Conservation (phyloP, 2,888 invertebrate genomes). For the Drosophila helvetica region DNA sequence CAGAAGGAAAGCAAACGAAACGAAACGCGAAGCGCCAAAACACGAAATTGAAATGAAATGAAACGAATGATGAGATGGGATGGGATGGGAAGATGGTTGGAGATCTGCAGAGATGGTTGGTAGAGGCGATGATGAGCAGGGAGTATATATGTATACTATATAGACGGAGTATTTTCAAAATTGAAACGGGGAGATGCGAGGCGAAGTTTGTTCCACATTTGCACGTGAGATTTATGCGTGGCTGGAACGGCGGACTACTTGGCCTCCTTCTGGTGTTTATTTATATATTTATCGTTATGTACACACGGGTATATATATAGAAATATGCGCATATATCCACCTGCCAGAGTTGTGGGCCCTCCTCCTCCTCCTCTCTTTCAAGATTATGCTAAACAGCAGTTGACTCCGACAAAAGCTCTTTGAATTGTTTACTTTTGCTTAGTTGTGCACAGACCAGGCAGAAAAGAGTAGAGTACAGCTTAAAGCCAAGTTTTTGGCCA, state of each 20-base stretch:
- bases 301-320: constrained; percentile 31
- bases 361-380: background rate
- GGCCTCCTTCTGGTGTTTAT: constrained; percentile 57
- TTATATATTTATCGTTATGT: constrained; percentile 64
- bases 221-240: constrained; percentile 75
- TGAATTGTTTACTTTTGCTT: constrained; percentile 36
- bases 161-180: constrained; percentile 27
- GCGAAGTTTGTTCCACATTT: constrained; percentile 69
- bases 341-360: constrained; percentile 43
- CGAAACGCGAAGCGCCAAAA: constrained; percentile 12
- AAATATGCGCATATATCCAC: constrained; percentile 43
- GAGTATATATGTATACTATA: background rate
- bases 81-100: constrained; percentile 6
- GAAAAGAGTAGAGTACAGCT: constrained; percentile 22
- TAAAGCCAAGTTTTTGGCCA: constrained; percentile 39
- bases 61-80: constrained; percentile 34
- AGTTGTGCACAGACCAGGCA: constrained; percentile 33
- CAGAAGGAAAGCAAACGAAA: constrained; percentile 20
- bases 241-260: constrained; percentile 26
- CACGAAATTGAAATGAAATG: constrained; percentile 25
- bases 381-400: constrained; percentile 56
- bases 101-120: background rate
- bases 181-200: constrained; percentile 28
- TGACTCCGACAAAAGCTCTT: constrained; percentile 26
- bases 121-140: too few species aligned